Evolutionary conservation across 2,113 vertebrate species (phyloP).

Genomic region (Ifrita kowaldi): DNA sequence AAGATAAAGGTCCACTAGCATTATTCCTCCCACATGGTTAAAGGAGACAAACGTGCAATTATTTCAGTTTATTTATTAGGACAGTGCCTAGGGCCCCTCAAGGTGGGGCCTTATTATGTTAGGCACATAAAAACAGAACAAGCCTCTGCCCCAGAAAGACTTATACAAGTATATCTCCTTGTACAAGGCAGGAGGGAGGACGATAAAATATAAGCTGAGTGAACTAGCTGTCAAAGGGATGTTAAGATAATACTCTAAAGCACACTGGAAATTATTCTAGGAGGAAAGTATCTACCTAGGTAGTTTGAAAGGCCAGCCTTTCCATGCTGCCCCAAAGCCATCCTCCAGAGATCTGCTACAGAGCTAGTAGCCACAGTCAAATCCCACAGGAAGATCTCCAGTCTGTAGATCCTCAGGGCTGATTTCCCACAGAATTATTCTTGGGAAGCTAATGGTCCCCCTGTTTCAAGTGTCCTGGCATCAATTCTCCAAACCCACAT

Average conservation of each 20-base stretch:
- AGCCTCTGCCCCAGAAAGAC: background rate
- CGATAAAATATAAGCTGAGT: background rate
- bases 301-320: background rate
- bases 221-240: background rate
- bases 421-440: background rate
- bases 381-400: background rate
- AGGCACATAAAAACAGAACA: background rate
- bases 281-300: background rate
- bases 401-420: background rate
- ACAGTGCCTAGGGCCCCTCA: background rate
- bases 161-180: background rate
- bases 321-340: background rate
- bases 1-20: background rate
- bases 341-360: background rate
- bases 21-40: background rate
- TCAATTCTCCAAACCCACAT: background rate
- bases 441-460: background rate
- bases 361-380: background rate
- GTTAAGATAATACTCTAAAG: background rate
- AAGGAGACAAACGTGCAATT: background rate
- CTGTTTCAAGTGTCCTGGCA: background rate
- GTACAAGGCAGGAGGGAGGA: background rate
- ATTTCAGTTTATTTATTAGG: constrained; percentile 15
- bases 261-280: background rate
- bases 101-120: background rate